phyloP scores from a whole-genome alignment of 2,797 vertebrate genomes.

The Sarcophilus harrisii region DNA sequence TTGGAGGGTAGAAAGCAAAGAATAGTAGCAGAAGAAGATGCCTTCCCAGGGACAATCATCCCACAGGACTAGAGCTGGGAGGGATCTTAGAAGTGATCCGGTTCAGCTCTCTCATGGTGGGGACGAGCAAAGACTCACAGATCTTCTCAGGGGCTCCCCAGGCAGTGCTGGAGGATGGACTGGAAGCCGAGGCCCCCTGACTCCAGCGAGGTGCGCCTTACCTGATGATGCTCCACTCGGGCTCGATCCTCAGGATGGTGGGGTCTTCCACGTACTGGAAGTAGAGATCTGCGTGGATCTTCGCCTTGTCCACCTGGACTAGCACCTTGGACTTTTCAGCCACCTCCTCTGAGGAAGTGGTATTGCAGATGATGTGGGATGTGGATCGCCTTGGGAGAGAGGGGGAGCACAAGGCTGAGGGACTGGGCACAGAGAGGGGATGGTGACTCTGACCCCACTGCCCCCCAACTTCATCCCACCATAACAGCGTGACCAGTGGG shows the following conservation, averaged over 20 bases:
- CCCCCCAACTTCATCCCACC: neutral
- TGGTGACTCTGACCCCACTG: rapidly evolving
- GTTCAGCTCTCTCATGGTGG: neutral
- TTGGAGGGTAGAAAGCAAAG: neutral
- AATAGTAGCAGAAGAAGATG: too few relatives aligned
- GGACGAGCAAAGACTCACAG: neutral
- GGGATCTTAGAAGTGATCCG: neutral
- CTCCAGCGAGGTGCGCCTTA: constrained; percentile 70
- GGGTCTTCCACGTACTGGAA: constrained; percentile 98
- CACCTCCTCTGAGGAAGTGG: constrained; percentile 91
- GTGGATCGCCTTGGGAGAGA: constrained; percentile 89
- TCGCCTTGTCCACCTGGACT: constrained; percentile 95
- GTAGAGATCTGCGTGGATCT: constrained; percentile 92
- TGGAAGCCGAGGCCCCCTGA: neutral
- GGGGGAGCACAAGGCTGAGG: neutral
- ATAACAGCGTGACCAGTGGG: rapidly evolving
- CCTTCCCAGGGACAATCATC: neutral
- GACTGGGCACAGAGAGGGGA: rapidly evolving
- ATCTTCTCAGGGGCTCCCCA: neutral
- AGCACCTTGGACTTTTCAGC: constrained; percentile 93
- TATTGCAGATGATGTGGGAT: constrained; percentile 93
- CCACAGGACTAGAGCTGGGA: neutral
- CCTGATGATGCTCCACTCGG: constrained; percentile 99
- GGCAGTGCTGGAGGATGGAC: neutral
- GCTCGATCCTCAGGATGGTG: constrained; percentile 94